phyloP scores from a whole-genome alignment of 2,888 invertebrate genomes.

The Apodemia duryi region DNA sequence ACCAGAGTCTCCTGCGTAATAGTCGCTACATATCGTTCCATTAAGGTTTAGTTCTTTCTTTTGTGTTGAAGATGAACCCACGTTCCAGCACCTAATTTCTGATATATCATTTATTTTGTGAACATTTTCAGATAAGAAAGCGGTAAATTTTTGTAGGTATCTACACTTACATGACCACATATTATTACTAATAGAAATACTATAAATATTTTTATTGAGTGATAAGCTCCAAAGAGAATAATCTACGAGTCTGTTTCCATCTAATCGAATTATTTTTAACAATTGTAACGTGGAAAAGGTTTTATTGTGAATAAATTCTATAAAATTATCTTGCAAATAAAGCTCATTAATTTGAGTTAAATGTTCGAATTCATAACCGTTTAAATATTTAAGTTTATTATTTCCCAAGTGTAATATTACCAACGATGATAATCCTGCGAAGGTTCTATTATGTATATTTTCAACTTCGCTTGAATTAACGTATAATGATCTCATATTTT shows the following conservation, averaged over 20 bases:
- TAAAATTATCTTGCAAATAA: constrained; percentile 91
- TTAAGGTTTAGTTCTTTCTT: constrained; percentile 89
- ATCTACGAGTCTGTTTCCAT: constrained; percentile 89
- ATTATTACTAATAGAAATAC: constrained; percentile 89
- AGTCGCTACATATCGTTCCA: constrained; percentile 91
- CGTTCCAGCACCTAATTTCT: constrained; percentile 89
- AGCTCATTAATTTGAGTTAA: constrained; percentile 88
- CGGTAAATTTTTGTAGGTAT: constrained; percentile 89
- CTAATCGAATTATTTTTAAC: constrained; percentile 87
- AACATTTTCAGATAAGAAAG: constrained; percentile 88
- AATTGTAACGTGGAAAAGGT: constrained; percentile 88
- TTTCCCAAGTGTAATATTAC: constrained; percentile 90
- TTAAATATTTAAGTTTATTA: constrained; percentile 88
- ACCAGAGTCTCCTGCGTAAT: constrained; percentile 84
- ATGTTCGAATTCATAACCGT: constrained; percentile 92
- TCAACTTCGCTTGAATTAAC: constrained; percentile 92
- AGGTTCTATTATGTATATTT: constrained; percentile 92
- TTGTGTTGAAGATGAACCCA: constrained; percentile 83
- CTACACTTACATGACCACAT: constrained; percentile 95
- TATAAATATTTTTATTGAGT: constrained; percentile 82
- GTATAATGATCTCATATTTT: constrained; percentile 92
- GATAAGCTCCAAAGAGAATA: constrained; percentile 88
- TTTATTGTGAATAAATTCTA: constrained; percentile 86
- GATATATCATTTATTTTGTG: constrained; percentile 86
- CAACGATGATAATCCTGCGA: constrained; percentile 90